Conservation (phyloP, 2,113 vertebrate species). For the Rhinogobius similis region DNA sequence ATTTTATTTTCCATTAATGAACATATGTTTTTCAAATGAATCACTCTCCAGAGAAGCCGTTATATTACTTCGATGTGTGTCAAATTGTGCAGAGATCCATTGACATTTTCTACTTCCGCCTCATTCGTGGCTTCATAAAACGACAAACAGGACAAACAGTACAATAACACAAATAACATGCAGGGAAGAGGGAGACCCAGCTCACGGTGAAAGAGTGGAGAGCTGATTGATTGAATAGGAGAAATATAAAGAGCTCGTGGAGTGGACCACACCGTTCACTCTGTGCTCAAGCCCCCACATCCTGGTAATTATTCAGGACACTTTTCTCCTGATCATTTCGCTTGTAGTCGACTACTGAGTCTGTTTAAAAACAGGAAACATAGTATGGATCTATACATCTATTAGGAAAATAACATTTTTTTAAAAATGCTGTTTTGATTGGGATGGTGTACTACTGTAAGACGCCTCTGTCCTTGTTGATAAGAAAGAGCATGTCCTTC, state of each 20-base stretch:
- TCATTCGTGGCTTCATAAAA: constrained; percentile 29
- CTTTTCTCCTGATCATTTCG: constrained; percentile 35
- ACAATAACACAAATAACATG: constrained; percentile 48
- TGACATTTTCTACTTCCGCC: constrained; percentile 9
- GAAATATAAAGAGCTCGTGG: constrained; percentile 49
- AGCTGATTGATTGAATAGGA: constrained; percentile 51
- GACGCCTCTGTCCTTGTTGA: too few relatives aligned
- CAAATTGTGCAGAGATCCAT: background rate
- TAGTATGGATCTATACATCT: background rate
- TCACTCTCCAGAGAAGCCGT: background rate
- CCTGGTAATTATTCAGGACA: constrained; percentile 55
- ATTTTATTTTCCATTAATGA: background rate
- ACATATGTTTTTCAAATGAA: background rate
- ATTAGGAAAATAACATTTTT: background rate
- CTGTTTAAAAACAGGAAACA: constrained; percentile 2
- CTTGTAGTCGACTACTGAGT: constrained; percentile 24
- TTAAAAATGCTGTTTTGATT: too few relatives aligned
- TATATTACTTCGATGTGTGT: background rate
- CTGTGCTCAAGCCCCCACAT: constrained; percentile 46
- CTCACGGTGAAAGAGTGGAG: constrained; percentile 47
- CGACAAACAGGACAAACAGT: constrained; percentile 49
- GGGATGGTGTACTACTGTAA: too few relatives aligned
- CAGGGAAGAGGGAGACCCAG: constrained; percentile 21
- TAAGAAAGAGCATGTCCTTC: too few relatives aligned
- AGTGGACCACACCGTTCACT: constrained; percentile 40